Evolutionary conservation across 2,113 vertebrate species (phyloP), one percentile per base, ranked within the genome.

Genomic region (Octodon degus): DNA sequence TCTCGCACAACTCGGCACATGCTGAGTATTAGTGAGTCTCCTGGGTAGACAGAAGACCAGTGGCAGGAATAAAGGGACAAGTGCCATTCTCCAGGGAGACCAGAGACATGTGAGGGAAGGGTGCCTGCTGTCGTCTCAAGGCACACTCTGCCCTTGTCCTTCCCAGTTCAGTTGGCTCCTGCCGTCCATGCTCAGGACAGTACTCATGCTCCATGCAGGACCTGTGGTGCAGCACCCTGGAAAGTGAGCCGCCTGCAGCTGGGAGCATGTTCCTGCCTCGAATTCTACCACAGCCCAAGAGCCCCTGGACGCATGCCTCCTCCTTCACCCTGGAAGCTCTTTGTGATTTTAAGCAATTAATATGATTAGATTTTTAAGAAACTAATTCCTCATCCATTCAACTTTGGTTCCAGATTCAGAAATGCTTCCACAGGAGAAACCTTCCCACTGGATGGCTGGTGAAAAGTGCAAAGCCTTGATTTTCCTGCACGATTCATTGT

Each of bases 191-290:
- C 53, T 55, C 5, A 4, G 63, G 27, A 47, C 50, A 40, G 53
- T 8, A 10, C 58, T 34, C 12, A 7, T 4, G 7, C 58, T 70
- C 81, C 62, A 65, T 40, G 9, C 5, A 9, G n/a, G 40, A 4
- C 53, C 9, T 13, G 16, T 1, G 34, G 32, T 11, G 16, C 32
- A 10, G 60, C 25, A 9, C 60, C 20, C 0, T 0, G 0, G 6
- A 14, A 17, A 40, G 20, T 7, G 65, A 40, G 37, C 40, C 9
- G 4, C 30, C 27, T 7, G 25, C n/a, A 0, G 1, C 40, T 43
- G 53, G n/a, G 0, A 25, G 9, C 9, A 0, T 0, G 3, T 7
- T 50, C 74, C 74, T 30, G 25, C 7, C 34, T 70, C 58, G 0
- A 6, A 4, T 10, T 40, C 19, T 13, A n/a, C 19, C 65, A 25